phyloP scores from a whole-genome alignment of 2,797 vertebrate species.

The Sebastes flavidus region DNA sequence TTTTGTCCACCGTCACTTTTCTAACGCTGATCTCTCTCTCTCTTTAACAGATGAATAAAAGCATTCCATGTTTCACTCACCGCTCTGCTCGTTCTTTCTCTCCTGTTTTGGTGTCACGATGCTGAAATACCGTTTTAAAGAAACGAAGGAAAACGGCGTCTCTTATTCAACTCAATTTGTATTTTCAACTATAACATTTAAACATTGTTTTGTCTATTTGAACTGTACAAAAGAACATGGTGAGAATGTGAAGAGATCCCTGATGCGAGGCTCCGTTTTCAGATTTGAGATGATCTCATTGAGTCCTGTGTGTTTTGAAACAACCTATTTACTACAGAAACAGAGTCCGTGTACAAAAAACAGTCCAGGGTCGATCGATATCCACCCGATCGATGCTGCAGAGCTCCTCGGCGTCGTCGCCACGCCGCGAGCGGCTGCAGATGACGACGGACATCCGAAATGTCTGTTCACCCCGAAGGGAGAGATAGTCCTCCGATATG shows the following conservation, averaged over 20 bases:
- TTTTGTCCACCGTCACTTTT: constrained; percentile 69
- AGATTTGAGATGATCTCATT: neutral
- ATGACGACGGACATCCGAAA: neutral
- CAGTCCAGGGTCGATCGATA: constrained; percentile 11
- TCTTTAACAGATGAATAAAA: constrained; percentile 84
- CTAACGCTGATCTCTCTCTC: constrained; percentile 70
- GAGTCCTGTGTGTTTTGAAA: neutral
- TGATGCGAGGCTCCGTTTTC: neutral
- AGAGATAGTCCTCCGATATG: neutral
- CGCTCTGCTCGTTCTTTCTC: constrained; percentile 3
- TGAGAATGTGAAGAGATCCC: neutral
- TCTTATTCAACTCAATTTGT: constrained; percentile 9
- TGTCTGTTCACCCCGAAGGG: neutral
- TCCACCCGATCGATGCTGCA: neutral
- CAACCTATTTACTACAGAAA: constrained; percentile 10
- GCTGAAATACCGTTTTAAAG: too few relatives aligned
- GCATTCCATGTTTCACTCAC: constrained; percentile 72
- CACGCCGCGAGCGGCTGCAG: neutral
- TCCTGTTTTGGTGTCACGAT: too few relatives aligned
- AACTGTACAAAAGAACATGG: constrained; percentile 3
- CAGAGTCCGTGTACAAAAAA: constrained; percentile 17
- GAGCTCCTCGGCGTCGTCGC: neutral
- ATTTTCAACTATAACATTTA: constrained; percentile 25
- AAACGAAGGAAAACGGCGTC: neutral
- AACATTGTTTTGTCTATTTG: constrained; percentile 2